A percentile compares a stretch with the other conserved stretches of the same genome.
Evolutionary conservation across 2,797 vertebrate species (phyloP).

Genomic region (Gephyroberyx darwinii): DNA sequence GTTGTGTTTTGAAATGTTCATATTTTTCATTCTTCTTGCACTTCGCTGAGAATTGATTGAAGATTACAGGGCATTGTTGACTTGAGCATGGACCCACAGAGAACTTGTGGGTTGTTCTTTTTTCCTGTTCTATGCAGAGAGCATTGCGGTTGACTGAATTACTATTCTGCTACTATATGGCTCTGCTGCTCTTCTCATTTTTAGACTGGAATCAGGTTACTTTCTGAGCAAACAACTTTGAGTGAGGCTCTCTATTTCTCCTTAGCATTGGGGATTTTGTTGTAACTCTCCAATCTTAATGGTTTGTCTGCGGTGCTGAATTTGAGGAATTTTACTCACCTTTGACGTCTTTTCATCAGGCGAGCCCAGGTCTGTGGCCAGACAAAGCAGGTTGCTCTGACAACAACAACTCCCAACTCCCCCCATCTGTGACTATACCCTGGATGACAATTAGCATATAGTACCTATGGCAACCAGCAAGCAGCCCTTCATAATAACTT

Average conservation of each 20-base stretch:
- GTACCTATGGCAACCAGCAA: conserved; percentile 70
- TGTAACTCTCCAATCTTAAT: conserved; percentile 28
- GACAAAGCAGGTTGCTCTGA: conserved; percentile 61
- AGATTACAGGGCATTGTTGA: conserved; percentile 46
- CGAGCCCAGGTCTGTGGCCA: conserved; percentile 67
- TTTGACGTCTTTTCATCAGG: conserved; percentile 76
- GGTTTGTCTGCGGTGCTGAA: conserved; percentile 8
- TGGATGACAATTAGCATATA: conserved; percentile 74
- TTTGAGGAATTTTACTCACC: conserved; percentile 29
- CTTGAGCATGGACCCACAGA: conserved; percentile 36
- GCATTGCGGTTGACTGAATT: conserved; percentile 63
- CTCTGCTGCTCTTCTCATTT: conserved; percentile 55
- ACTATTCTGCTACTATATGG: conserved; percentile 60
- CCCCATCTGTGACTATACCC: conserved; percentile 59
- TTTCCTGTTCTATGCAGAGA: conserved; percentile 44
- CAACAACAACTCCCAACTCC: conserved; percentile 13
- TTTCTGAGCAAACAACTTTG: conserved; percentile 22
- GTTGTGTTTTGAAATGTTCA: conserved; percentile 3
- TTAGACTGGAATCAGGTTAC: conserved; percentile 60
- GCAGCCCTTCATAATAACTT: conserved; percentile 73
- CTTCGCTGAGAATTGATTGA: conserved; percentile 38
- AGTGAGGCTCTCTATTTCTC: conserved; percentile 23
- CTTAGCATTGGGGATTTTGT: conserved; percentile 20
- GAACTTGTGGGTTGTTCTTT: conserved; percentile 47
- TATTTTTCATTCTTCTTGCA: conserved; percentile 13